Evolutionary conservation across 2,797 vertebrate genomes (phyloP).

Genomic region (Melanogrammus aeglefinus): DNA sequence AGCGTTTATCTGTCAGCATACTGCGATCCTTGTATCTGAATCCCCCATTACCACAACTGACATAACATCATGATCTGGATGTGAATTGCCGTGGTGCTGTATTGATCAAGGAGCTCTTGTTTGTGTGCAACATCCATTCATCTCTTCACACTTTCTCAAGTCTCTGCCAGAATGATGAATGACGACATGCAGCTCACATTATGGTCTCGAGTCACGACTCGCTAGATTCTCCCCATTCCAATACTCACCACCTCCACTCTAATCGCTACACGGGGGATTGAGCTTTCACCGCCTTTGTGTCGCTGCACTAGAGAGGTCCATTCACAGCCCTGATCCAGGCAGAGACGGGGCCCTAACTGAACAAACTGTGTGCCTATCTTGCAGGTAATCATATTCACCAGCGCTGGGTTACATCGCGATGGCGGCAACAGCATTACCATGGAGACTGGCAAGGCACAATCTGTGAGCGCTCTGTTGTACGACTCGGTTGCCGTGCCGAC

Average conservation of each 20-base stretch:
- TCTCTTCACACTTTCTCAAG: slow-evolving; percentile 30
- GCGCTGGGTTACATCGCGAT: slow-evolving; percentile 67
- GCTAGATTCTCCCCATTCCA: not conserved
- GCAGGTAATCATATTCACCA: slow-evolving; percentile 74
- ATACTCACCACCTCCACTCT: slow-evolving; percentile 6
- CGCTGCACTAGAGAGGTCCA: slow-evolving; percentile 23
- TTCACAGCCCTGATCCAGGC: slow-evolving; percentile 41
- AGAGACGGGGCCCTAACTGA: slow-evolving; percentile 51
- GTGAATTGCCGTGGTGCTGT: not conserved
- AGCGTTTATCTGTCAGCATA: not conserved
- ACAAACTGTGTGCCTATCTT: slow-evolving; percentile 71
- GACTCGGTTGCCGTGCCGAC: slow-evolving; percentile 61
- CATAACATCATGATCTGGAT: not conserved
- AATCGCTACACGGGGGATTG: not conserved
- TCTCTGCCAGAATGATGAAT: slow-evolving; percentile 23
- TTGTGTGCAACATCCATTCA: slow-evolving; percentile 17
- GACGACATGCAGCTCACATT: not conserved
- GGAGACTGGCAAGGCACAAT: slow-evolving; percentile 78
- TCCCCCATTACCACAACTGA: slow-evolving; percentile 21
- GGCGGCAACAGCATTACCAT: slow-evolving; percentile 76
- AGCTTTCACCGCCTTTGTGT: slow-evolving; percentile 13
- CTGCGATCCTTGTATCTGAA: slow-evolving; percentile 16
- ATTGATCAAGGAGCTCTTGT: not conserved
- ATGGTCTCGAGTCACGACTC: slow-evolving; percentile 15
- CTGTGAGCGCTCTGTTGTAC: slow-evolving; percentile 64